Evolutionary conservation across 2,888 invertebrate species (phyloP).

Genomic region (Lasioglossum vierecki): DNA sequence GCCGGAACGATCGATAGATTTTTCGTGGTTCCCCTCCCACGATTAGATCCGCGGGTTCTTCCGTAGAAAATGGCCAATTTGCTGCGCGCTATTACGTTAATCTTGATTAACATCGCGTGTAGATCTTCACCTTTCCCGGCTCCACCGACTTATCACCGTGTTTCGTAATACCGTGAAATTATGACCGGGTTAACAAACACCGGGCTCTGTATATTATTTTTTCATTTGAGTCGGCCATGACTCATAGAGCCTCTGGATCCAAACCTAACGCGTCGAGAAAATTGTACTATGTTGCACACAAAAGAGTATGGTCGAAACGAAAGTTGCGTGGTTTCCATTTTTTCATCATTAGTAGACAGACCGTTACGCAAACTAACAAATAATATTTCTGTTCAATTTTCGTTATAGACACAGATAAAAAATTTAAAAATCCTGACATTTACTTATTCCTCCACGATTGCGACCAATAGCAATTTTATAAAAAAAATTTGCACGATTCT

Average conservation of each 20-base stretch:
- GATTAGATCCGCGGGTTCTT: conserved; percentile 26
- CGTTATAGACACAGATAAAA: too few relatives aligned
- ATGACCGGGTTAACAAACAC: conserved; percentile 3
- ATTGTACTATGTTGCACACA: too few relatives aligned
- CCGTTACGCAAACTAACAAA: too few relatives aligned
- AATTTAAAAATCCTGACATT: too few relatives aligned
- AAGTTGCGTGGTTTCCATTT: too few relatives aligned
- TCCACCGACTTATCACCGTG: not conserved
- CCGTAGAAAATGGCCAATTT: conserved; percentile 32
- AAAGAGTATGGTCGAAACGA: too few relatives aligned
- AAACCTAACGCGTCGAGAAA: not conserved
- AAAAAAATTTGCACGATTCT: too few relatives aligned
- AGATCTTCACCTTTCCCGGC: conserved; percentile 21
- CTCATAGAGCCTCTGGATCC: not conserved
- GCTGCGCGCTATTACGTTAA: conserved; percentile 19
- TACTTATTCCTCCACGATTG: too few relatives aligned
- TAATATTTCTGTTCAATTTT: too few relatives aligned
- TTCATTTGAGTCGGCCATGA: not conserved
- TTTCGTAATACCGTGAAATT: conserved; percentile 32
- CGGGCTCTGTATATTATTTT: too few relatives aligned
- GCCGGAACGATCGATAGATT: conserved; percentile 49
- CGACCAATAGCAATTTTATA: too few relatives aligned
- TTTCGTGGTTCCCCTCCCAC: conserved; percentile 1
- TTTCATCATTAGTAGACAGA: too few relatives aligned
- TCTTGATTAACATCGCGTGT: conserved; percentile 24